Base-by-base conservation (phyloP, 2,113 vertebrate genomes). In the Craseonycteris thonglongyai region DNA sequence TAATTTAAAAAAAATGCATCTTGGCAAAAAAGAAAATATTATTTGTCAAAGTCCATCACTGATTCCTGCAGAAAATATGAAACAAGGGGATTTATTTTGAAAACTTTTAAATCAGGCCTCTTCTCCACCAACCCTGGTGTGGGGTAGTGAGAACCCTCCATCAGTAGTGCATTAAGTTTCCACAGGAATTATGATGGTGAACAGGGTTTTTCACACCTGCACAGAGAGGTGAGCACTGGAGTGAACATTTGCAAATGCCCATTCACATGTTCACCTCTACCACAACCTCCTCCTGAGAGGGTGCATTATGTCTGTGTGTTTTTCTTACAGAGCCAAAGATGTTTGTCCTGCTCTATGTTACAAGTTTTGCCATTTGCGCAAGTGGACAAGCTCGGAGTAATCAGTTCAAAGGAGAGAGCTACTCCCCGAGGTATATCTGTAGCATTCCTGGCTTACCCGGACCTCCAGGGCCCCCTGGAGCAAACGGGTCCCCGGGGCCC, bases 381-480 rank as follows among this genome's bases (percentile, higher is more conserved):
- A 98, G 98, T 0, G 99, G 98, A 92, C 99, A 99, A 91, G 97
- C 98, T 91, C 97, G 98, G 93, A 98, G 98, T 42, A 84, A 97
- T 96, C 99, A 98, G 94, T 84, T 96, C 88, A 99, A 99, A 98
- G 99, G 98, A 97, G 98, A 98, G 54, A 98, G 90, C 94, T 98
- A 98, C 58, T 95, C 97, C 74, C 98, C 98, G 2, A 99, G 98
- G 96, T 99, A 99, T 6, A 98, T 99, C 97, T 99, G 99, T 94
- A 99, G 99, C 83, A 98, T 99, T 49, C 99, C 99, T 0, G 99
- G 99, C 76, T 97, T 99, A 63, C 99, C 99, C 3, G 99, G 99
- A 16, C 97, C 98, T 28, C 98, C 98, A 0, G 99, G 99, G 0
- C 98, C 98, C 74, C 98, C 98, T 0, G 99, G 99, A 94, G 98